Percentiles rank a stretch among this genome's conserved stretches.
Evolutionary conservation across 1,140 invertebrate species (phyloP).

Genomic region (Heliconius himera): DNA sequence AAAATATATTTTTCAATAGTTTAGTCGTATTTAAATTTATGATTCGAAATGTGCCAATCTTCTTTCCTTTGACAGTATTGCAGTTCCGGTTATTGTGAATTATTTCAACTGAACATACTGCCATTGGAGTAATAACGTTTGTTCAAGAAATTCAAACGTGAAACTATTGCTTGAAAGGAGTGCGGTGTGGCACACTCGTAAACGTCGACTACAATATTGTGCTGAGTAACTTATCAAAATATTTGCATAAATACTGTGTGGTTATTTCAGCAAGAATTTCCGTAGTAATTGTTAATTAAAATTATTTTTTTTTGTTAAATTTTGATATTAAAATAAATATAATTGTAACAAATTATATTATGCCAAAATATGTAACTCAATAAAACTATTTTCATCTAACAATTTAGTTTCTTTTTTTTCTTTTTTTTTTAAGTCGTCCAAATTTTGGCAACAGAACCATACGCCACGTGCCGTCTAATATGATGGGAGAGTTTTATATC

Average conservation of each 20-base stretch:
- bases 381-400: too few relatives aligned
- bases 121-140: conserved; percentile 73
- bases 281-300: neutral
- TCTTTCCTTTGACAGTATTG: conserved; percentile 61
- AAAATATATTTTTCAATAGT: neutral
- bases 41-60: conserved; percentile 56
- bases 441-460: too few relatives aligned
- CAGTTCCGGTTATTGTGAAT: conserved; percentile 68
- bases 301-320: neutral
- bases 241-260: conserved; percentile 17
- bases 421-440: too few relatives aligned
- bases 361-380: too few relatives aligned
- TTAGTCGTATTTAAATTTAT: conserved; percentile 47
- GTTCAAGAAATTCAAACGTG: conserved; percentile 73
- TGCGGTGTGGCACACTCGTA: conserved; percentile 44
- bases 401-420: too few relatives aligned
- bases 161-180: conserved; percentile 65
- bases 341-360: too few relatives aligned
- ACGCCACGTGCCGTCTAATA: too few relatives aligned
- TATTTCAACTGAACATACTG: conserved; percentile 67
- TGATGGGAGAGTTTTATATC: too few relatives aligned
- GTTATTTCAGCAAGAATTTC: neutral
- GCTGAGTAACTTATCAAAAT: conserved; percentile 11
- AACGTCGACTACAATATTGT: conserved; percentile 22
- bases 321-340: too few relatives aligned